Conservation (phyloP, 2,888 invertebrate species). For the Hypomecis atomaria region DNA sequence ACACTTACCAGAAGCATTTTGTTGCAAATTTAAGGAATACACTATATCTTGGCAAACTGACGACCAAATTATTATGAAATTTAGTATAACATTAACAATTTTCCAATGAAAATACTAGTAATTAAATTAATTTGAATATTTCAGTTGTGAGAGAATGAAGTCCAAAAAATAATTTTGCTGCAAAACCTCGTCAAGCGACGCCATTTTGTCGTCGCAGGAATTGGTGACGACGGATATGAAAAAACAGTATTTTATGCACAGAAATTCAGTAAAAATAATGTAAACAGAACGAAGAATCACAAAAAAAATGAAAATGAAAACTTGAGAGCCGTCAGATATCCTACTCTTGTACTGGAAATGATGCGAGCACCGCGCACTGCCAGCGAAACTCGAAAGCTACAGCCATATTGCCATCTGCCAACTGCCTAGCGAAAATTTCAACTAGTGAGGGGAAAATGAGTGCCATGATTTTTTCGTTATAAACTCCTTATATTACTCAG, state of each 20-base stretch:
- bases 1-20: slow-evolving; percentile 83
- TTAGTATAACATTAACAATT: slow-evolving; percentile 65
- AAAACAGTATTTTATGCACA: slow-evolving; percentile 69
- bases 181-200: slow-evolving; percentile 83
- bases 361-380: slow-evolving; percentile 81
- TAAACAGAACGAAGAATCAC: slow-evolving; percentile 73
- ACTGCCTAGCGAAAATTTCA: slow-evolving; percentile 51
- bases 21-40: slow-evolving; percentile 71
- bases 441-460: slow-evolving; percentile 42
- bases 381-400: slow-evolving; percentile 81
- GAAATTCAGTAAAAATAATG: slow-evolving; percentile 67
- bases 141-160: slow-evolving; percentile 66
- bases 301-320: slow-evolving; percentile 78
- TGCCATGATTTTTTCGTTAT: not conserved
- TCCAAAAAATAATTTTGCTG: slow-evolving; percentile 77
- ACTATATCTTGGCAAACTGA: slow-evolving; percentile 68
- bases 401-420: slow-evolving; percentile 81
- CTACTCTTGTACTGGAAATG: slow-evolving; percentile 74
- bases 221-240: slow-evolving; percentile 82
- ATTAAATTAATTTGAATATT: slow-evolving; percentile 60
- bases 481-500: too few species aligned
- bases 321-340: slow-evolving; percentile 78
- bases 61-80: slow-evolving; percentile 58
- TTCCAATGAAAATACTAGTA: slow-evolving; percentile 61
- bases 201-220: slow-evolving; percentile 85